Conservation (phyloP, 1,140 invertebrate species). For the Phthorimaea operculella region DNA sequence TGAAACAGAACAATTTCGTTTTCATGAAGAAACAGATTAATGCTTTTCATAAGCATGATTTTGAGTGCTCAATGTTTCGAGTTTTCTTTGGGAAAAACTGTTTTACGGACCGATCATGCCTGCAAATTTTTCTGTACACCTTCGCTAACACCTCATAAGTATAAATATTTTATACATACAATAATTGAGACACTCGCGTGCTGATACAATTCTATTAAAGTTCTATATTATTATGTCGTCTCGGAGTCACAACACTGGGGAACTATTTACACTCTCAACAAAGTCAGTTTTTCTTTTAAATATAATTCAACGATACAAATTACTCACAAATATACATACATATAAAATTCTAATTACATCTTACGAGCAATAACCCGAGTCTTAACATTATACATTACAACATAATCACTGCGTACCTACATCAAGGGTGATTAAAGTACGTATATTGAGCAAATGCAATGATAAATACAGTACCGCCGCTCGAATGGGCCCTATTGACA, state of each 20-base stretch:
- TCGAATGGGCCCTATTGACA: too few species aligned
- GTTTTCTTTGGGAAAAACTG: too few species aligned
- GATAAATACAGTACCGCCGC: too few species aligned
- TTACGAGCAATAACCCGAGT: conserved; percentile 24
- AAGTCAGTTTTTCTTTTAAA: conserved; percentile 26
- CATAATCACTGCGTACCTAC: conserved; percentile 15
- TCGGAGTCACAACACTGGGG: conserved; percentile 54
- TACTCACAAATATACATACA: conserved; percentile 60
- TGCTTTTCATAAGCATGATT: too few species aligned
- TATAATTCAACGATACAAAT: conserved; percentile 31
- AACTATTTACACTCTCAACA: conserved; percentile 43
- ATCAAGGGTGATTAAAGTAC: too few species aligned
- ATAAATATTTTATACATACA: conserved; percentile 22
- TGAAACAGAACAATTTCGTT: too few species aligned
- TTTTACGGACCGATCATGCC: too few species aligned
- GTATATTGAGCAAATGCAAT: too few species aligned
- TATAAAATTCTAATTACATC: conserved; percentile 41
- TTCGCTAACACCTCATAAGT: not conserved
- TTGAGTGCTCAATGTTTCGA: too few species aligned
- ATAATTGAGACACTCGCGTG: conserved; percentile 28
- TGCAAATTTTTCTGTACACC: too few species aligned
- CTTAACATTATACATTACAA: conserved; percentile 17
- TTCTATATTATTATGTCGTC: conserved; percentile 29
- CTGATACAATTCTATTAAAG: conserved; percentile 16
- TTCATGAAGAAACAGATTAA: too few species aligned